Evolutionary conservation across 2,888 invertebrate species (phyloP).

Genomic region (Tanypteryx hageni): DNA sequence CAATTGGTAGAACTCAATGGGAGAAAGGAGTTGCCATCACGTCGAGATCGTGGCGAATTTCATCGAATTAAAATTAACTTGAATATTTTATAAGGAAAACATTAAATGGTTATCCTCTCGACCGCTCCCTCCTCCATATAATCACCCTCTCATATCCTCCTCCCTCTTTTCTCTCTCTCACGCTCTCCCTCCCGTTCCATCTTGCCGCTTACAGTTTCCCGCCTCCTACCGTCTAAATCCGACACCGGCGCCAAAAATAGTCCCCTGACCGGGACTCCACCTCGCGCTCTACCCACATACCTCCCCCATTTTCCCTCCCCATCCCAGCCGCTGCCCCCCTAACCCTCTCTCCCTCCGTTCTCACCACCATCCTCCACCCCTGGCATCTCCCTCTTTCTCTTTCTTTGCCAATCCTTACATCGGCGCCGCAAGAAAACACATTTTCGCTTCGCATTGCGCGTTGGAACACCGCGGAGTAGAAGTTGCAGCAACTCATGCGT

Average conservation of each 20-base stretch:
- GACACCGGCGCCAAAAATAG: conserved; percentile 63
- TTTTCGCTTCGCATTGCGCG: conserved; percentile 31
- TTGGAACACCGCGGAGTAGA: neutral
- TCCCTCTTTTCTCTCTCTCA: conserved; percentile 22
- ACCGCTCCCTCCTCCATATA: neutral
- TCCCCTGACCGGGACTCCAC: conserved; percentile 62
- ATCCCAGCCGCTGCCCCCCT: neutral
- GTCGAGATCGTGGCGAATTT: too few species aligned
- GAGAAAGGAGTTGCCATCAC: too few species aligned
- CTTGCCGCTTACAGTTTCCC: conserved; percentile 54
- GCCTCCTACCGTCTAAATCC: conserved; percentile 63
- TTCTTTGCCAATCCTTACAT: neutral
- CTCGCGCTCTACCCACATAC: conserved; percentile 35
- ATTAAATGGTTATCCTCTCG: neutral
- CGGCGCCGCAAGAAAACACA: conserved; percentile 47
- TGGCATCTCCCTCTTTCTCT: neutral
- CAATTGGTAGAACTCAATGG: too few species aligned
- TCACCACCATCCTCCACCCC: neutral
- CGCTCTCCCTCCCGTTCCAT: neutral
- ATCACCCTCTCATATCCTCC: neutral
- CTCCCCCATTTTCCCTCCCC: neutral
- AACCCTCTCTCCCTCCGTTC: neutral
- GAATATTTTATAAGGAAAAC: too few species aligned
- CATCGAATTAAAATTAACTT: too few species aligned
- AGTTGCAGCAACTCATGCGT: neutral